A percentile compares a stretch with the other conserved stretches of the same genome.
Evolutionary conservation across 2,113 vertebrate genomes (phyloP).

Genomic region (Rana temporaria): DNA sequence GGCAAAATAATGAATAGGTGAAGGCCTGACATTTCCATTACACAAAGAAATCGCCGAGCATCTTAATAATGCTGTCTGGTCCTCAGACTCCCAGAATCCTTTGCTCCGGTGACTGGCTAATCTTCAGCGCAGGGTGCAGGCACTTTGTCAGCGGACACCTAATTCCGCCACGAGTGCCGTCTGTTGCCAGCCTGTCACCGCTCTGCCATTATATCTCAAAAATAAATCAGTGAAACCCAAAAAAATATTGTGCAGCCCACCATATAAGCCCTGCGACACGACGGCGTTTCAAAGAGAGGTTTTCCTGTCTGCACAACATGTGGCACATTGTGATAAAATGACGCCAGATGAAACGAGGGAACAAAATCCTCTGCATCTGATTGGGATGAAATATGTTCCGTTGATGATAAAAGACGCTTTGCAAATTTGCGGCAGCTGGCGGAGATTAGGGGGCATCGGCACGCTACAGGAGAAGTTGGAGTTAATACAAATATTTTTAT

Average conservation of each 20-base stretch:
- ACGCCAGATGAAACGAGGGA: not conserved
- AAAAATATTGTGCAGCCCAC: constrained; percentile 10
- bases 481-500: not conserved
- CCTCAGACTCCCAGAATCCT: constrained; percentile 63
- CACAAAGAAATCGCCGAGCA: constrained; percentile 67
- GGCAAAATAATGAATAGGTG: constrained; percentile 54
- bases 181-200: constrained; percentile 40
- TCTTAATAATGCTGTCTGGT: constrained; percentile 66
- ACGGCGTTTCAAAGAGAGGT: not conserved
- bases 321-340: constrained; percentile 21
- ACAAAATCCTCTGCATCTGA: not conserved
- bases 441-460: not conserved
- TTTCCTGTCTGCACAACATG: constrained; percentile 24
- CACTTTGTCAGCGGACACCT: constrained; percentile 61
- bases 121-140: constrained; percentile 61
- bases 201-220: constrained; percentile 43
- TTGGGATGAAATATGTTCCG: constrained; percentile 3
- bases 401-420: not conserved
- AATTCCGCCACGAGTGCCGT: constrained; percentile 48
- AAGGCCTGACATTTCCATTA: constrained; percentile 74
- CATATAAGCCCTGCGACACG: constrained; percentile 7
- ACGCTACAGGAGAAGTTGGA: too few relatives aligned
- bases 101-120: constrained; percentile 68
- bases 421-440: not conserved
- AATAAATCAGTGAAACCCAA: constrained; percentile 26